phyloP scores from a whole-genome alignment of 2,888 invertebrate genomes.

The Eupithecia centaureata region DNA sequence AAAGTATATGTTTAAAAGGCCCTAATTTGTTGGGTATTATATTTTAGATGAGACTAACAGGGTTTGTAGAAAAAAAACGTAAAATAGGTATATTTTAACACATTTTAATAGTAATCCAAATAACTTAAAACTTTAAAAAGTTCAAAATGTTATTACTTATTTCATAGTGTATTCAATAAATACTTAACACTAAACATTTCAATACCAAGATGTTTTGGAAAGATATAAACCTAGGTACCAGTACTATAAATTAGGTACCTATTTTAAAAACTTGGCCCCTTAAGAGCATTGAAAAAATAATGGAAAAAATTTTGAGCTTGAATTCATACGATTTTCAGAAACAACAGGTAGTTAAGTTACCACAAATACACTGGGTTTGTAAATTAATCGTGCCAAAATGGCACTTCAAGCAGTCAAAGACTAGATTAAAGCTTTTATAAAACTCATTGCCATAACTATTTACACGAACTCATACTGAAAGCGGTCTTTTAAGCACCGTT shows the following conservation, averaged over 20 bases:
- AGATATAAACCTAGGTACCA: slow-evolving; percentile 54
- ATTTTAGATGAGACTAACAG: neutral
- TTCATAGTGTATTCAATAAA: slow-evolving; percentile 74
- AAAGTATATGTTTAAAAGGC: too few relatives aligned
- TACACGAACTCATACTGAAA: slow-evolving; percentile 52
- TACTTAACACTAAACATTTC: slow-evolving; percentile 76
- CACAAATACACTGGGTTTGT: slow-evolving; percentile 59
- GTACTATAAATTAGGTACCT: slow-evolving; percentile 54
- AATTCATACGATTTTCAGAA: slow-evolving; percentile 46
- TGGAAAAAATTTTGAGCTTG: slow-evolving; percentile 61
- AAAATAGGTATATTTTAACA: slow-evolving; percentile 56
- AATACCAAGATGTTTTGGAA: slow-evolving; percentile 61
- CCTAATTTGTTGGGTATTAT: neutral
- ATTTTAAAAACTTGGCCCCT: slow-evolving; percentile 74
- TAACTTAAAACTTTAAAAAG: slow-evolving; percentile 81
- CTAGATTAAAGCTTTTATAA: slow-evolving; percentile 83
- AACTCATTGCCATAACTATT: slow-evolving; percentile 65
- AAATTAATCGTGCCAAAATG: slow-evolving; percentile 66
- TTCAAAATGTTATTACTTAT: slow-evolving; percentile 71
- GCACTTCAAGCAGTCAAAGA: slow-evolving; percentile 76
- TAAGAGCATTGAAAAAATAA: slow-evolving; percentile 61
- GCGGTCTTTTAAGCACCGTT: slow-evolving; percentile 68
- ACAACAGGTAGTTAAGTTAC: slow-evolving; percentile 49
- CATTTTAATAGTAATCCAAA: slow-evolving; percentile 78
- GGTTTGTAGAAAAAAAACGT: slow-evolving; percentile 3